Base-by-base conservation (phyloP, 2,113 vertebrate genomes). In the Chrysochloris asiatica region DNA sequence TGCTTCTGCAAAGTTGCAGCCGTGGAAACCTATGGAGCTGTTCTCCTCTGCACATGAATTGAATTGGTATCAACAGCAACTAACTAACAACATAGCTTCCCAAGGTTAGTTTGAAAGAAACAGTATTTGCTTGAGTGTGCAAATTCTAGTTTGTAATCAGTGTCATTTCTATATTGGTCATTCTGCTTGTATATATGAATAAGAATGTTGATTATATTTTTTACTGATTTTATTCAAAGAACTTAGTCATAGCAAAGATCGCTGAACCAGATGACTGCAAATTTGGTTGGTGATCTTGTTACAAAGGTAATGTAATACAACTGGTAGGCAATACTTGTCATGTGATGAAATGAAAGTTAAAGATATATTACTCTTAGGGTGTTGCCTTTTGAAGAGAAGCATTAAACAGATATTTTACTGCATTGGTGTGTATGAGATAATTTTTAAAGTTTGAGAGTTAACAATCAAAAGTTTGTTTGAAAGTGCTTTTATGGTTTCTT, bases 201-300 rank as follows among this genome's bases (percentile, higher is more conserved):
- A 54, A 38, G 93, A 47, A 86, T 88, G 21, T n/a, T n/a, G n/a
- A 72, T 86, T 87, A 33, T 72, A 69, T 83, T 86, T 93, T 85
- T 5, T 69, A 77, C 76, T 91, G 28, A 93, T 93, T 93, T 89
- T 56, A 83, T 75, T 95, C 77, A 84, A 87, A 89, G 56, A 63
- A 89, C 24, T 90, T 65, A 90, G 43, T 38, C 9, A 3, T 75
- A 19, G 67, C 86, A 88, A 48, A 30, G 65, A 72, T 47, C 26
- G 45, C n/a, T 63, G n/a, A 79, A 52, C 89, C 45, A 80, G 54
- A 16, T 61, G 8, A 67, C 75, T 88, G 73, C 87, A 87, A 83
- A 93, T n/a, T n/a, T n/a, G n/a, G 36, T 48, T 91, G 87, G 52
- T 86, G 28, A 19, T 91, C 56, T 89, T 73, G 30, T 56, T 81